Base-by-base conservation (phyloP, 2,888 invertebrate genomes). In the Polydesmus complanatus region DNA sequence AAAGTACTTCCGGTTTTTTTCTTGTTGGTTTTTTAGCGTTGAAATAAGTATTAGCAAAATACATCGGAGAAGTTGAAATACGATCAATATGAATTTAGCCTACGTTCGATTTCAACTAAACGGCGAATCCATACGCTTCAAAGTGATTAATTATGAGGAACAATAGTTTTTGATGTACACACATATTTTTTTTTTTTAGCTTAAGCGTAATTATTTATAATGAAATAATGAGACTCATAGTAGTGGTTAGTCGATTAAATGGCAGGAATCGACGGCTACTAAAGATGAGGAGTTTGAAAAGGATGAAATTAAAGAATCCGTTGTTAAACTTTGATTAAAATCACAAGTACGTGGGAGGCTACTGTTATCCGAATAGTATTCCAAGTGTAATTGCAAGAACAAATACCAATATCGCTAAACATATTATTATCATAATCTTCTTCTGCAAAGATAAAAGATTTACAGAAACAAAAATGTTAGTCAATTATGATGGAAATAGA, bases 361-460 rank as follows among this genome's bases (percentile, higher is more conserved):
- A 37, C 37, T 37, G 37, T 37, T 37, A 37, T 37, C 61, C 61
- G 57, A 61, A 61, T 52, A 57, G 50, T 18, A 49, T 27, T 61
- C 61, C 61, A n/a, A 61, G 37, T 19, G 47, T 57, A 19, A 58
- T 53, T 37, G 61, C 49, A 47, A 61, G 54, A 50, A 61, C 57
- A 18, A 61, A n/a, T 49, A 22, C 37, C 56, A 61, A 51, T 50
- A 61, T 51, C 27, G 61, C 61, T 55, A 60, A 19, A 49, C 60
- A 60, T 55, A 60, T 60, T 37, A 60, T 22, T 26, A 60, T 60
- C 54, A 60, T 54, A n/a, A 60, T 60, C 53, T 60, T 60, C 50
- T 60, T 60, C 60, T 60, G 60, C 1, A 55, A 55, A 55, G 21
- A 5, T 3, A 58, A 3, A 18, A 49, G n/a, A n/a, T n/a, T n/a